These are phyloP conservation scores for Carlito syrichta DNA, from an alignment of 2,113 vertebrate species.

Conservation along the genomic window DNA sequence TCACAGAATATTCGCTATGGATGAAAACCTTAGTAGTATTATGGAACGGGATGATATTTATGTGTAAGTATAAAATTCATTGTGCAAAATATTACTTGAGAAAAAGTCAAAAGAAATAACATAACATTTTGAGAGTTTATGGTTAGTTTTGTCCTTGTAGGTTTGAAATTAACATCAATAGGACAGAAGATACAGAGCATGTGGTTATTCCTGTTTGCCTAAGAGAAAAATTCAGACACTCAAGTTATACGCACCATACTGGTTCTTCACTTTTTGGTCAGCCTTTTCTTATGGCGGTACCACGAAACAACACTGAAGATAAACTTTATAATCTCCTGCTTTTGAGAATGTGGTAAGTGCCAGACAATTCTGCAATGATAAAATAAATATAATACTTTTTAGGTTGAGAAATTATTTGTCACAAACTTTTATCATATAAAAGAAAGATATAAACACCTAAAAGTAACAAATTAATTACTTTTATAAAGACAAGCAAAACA, in stretches of 20 bases:
- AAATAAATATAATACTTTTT: neutral
- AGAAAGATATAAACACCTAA: neutral
- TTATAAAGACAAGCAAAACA: neutral
- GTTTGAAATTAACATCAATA: constrained; percentile 87
- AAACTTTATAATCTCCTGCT: constrained; percentile 97
- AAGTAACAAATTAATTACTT: neutral
- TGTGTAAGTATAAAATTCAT: constrained; percentile 88
- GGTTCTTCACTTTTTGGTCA: constrained; percentile 95
- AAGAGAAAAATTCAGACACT: constrained; percentile 96
- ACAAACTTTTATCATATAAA: neutral
- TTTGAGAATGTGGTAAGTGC: constrained; percentile 91
- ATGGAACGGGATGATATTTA: constrained; percentile 99
- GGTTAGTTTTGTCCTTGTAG: constrained; percentile 46
- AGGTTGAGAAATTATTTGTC: constrained; percentile 18
- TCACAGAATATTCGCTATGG: constrained; percentile 97
- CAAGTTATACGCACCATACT: constrained; percentile 94
- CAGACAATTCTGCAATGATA: neutral
- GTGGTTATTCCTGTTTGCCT: constrained; percentile 97
- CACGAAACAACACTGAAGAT: constrained; percentile 95
- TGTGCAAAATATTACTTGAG: neutral
- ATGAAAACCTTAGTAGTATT: constrained; percentile 98
- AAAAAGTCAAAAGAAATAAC: constrained; percentile 5
- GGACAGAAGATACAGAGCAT: constrained; percentile 94
- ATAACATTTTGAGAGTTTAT: constrained; percentile 31
- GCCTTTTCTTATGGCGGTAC: constrained; percentile 96